Percentiles rank a stretch among this genome's conserved stretches.
Conservation (phyloP, 2,888 invertebrate genomes). For the Pammene aurita region DNA sequence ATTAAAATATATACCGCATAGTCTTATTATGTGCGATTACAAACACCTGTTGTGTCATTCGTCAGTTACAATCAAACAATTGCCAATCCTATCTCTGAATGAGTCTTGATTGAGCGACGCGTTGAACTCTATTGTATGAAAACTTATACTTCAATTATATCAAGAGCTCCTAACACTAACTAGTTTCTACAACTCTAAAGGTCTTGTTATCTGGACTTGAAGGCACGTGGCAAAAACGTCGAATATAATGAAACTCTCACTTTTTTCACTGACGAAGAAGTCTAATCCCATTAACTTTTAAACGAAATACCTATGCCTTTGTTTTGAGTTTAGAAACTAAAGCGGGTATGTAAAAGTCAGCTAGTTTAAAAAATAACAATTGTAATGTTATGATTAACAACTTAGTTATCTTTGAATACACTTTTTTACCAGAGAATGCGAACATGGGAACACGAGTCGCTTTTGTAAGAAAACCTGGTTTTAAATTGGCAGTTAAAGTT, state of each 20-base stretch:
- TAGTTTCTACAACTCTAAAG: neutral
- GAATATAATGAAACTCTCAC: conserved; percentile 34
- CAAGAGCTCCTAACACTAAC: conserved; percentile 8
- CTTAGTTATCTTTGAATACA: conserved; percentile 4
- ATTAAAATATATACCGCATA: conserved; percentile 8
- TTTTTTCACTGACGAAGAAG: conserved; percentile 32
- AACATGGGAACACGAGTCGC: neutral
- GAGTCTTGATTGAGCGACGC: conserved; percentile 43
- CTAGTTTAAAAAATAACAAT: conserved; percentile 25
- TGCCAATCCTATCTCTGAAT: neutral
- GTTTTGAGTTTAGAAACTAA: conserved; percentile 38
- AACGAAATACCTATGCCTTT: conserved; percentile 28
- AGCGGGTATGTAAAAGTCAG: conserved; percentile 5
- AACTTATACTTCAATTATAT: neutral
- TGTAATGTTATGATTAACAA: conserved; percentile 26
- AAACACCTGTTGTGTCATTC: conserved; percentile 12
- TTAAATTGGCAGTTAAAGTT: neutral
- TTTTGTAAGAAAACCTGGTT: neutral
- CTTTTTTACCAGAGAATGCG: neutral
- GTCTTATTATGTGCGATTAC: neutral
- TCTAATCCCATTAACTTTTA: conserved; percentile 30
- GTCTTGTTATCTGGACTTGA: conserved; percentile 7
- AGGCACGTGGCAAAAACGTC: conserved; percentile 28
- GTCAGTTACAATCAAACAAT: conserved; percentile 5
- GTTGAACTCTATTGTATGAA: conserved; percentile 58